phyloP scores from a whole-genome alignment of 1,140 invertebrate species.

The Aphelenchoides fujianensis region DNA sequence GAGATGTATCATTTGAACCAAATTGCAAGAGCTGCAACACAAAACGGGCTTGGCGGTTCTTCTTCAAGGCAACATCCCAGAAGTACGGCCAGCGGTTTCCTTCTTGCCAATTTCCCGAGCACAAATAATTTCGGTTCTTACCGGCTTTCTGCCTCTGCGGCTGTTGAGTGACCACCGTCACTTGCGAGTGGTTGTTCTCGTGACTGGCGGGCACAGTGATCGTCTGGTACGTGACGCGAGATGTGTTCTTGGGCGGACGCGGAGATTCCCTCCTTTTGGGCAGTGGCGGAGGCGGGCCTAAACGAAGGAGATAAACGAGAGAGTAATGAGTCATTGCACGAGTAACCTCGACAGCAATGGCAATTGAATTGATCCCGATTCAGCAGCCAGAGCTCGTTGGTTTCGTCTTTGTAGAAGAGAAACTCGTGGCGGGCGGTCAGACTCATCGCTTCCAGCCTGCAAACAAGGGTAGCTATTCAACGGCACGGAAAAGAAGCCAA shows the following conservation, averaged over 20 bases:
- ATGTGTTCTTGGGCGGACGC: background rate
- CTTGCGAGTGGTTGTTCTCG: background rate
- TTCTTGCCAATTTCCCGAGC: background rate
- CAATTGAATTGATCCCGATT: background rate
- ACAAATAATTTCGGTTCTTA: background rate
- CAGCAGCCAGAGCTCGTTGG: conserved; percentile 2
- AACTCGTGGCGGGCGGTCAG: conserved; percentile 2
- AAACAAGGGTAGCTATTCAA: background rate
- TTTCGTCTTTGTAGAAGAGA: conserved; percentile 4
- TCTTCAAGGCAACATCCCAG: no score
- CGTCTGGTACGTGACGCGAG: background rate
- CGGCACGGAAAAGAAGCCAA: background rate
- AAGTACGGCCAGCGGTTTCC: no score
- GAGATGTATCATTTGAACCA: background rate
- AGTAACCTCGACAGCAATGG: background rate
- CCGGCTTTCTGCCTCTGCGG: background rate
- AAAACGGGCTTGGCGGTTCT: no score
- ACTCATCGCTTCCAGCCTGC: conserved; percentile 2
- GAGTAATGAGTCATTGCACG: background rate
- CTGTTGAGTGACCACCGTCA: background rate
- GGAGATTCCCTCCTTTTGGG: background rate
- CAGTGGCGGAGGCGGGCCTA: background rate
- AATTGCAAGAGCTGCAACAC: background rate
- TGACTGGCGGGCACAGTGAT: background rate
- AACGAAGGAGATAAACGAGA: background rate